Percentiles rank a stretch among this genome's conserved stretches.
Conservation (phyloP, 2,797 vertebrate species). For the Tapera naevia region DNA sequence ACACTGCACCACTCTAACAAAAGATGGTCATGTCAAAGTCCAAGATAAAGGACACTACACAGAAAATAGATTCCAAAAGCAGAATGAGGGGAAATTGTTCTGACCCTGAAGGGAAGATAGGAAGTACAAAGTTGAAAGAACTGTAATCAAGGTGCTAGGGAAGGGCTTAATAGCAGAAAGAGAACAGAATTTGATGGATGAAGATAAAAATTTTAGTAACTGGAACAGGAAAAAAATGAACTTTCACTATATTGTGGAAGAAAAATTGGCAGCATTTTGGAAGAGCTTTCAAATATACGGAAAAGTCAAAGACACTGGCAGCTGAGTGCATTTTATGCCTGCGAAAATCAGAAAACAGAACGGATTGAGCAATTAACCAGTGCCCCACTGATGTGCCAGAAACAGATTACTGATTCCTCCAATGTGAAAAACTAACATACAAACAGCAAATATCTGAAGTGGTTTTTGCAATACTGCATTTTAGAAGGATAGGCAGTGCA, state of each 20-base stretch:
- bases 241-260: neutral
- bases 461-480: neutral
- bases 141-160: neutral
- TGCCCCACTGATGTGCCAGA: neutral
- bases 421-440: neutral
- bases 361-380: neutral
- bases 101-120: neutral
- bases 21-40: neutral
- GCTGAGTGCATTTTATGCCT: neutral
- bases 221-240: neutral
- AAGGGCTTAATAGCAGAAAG: neutral
- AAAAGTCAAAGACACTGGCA: neutral
- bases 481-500: neutral
- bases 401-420: neutral
- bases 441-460: neutral
- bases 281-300: neutral
- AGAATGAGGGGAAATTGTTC: neutral
- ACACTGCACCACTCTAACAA: neutral
- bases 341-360: neutral
- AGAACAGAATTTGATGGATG: neutral
- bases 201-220: neutral
- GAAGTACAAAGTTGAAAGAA: neutral
- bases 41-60: neutral
- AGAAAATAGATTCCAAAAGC: neutral
- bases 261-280: neutral